These are phyloP conservation scores for Trichomycterus rosablanca DNA, from an alignment of 2,113 vertebrate genomes.

Conservation along the genomic window DNA sequence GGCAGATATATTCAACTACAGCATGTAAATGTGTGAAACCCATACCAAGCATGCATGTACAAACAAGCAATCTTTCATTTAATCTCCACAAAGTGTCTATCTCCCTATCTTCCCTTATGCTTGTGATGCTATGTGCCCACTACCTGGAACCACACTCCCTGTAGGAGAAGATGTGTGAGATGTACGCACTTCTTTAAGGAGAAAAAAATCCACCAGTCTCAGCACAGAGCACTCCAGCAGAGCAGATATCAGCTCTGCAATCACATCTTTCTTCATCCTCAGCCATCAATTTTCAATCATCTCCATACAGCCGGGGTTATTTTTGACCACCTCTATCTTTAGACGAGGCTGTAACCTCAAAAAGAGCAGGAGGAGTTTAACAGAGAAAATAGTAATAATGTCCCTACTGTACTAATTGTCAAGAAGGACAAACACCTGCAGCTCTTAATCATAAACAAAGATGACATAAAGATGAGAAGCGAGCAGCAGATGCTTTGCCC, in stretches of 20 bases:
- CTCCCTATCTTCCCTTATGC: conserved; percentile 22
- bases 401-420: conserved; percentile 21
- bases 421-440: conserved; percentile 63
- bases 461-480: conserved; percentile 67
- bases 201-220: conserved; percentile 12
- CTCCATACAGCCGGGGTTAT: conserved; percentile 29
- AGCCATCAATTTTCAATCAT: conserved; percentile 46
- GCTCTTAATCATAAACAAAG: conserved; percentile 66
- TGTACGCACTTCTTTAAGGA: conserved; percentile 10
- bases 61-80: conserved; percentile 28
- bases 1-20: neutral
- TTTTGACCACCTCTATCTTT: conserved; percentile 30
- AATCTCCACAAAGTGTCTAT: conserved; percentile 32
- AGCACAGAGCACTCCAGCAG: conserved; percentile 6
- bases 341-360: conserved; percentile 13
- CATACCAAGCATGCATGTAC: conserved; percentile 20
- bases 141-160: conserved; percentile 31
- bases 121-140: conserved; percentile 24
- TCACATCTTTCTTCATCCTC: conserved; percentile 37
- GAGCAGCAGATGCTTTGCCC: conserved; percentile 66
- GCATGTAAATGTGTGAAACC: conserved; percentile 20
- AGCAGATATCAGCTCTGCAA: conserved; percentile 36
- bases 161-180: conserved; percentile 4
- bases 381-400: neutral
- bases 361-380: too few species aligned